Percentiles rank a stretch among this genome's conserved stretches.
These are phyloP conservation scores for Nipponacmea schrenckii DNA, from an alignment of 2,888 invertebrate genomes.

Conservation along the genomic window DNA sequence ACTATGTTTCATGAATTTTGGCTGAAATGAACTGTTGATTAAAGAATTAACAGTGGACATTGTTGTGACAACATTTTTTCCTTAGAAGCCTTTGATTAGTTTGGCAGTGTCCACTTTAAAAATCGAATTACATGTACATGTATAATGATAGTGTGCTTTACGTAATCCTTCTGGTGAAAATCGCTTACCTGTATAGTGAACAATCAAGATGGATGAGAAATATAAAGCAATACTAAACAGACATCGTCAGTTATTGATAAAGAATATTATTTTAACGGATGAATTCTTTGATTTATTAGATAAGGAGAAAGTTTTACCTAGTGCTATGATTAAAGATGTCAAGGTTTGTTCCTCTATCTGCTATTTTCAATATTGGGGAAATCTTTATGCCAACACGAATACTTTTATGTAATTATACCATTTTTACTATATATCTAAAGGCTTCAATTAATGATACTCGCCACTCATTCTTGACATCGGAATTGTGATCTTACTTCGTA, in stretches of 20 bases:
- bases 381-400: slow-evolving; percentile 3
- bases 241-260: slow-evolving; percentile 37
- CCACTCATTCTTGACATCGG: too few species aligned
- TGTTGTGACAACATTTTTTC: too few species aligned
- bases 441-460: neutral
- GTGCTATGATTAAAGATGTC: slow-evolving; percentile 49
- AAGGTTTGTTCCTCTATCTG: slow-evolving; percentile 32
- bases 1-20: too few species aligned
- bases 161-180: too few species aligned
- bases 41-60: too few species aligned
- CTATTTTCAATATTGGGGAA: slow-evolving; percentile 16
- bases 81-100: too few species aligned
- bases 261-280: slow-evolving; percentile 43
- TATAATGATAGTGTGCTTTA: too few species aligned
- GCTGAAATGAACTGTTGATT: too few species aligned
- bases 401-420: neutral
- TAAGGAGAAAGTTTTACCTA: slow-evolving; percentile 44
- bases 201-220: slow-evolving; percentile 39
- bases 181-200: neutral
- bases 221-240: slow-evolving; percentile 39
- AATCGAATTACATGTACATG: too few species aligned
- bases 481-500: neutral
- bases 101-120: too few species aligned
- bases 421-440: neutral
- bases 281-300: slow-evolving; percentile 42